These are phyloP conservation scores for Acestrorhynchus altus DNA, from an alignment of 2,797 vertebrate species.

Conservation along the genomic window DNA sequence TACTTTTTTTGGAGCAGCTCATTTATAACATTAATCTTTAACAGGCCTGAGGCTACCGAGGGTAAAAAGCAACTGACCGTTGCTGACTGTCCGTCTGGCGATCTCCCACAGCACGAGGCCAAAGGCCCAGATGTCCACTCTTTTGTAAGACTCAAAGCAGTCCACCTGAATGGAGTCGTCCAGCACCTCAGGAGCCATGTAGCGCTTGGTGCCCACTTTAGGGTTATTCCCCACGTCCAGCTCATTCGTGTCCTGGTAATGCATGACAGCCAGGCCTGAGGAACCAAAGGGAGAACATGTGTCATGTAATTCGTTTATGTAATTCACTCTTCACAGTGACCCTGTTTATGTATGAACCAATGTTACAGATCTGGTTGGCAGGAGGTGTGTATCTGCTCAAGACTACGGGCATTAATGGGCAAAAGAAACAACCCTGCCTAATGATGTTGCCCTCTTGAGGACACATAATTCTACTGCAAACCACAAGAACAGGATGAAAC, in stretches of 20 bases:
- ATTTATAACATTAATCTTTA: neutral
- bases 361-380: too few relatives aligned
- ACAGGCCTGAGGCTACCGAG: neutral
- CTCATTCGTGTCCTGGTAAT: conserved; percentile 97
- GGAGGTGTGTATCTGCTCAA: too few relatives aligned
- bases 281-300: neutral
- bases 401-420: too few relatives aligned
- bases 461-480: neutral
- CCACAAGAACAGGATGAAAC: neutral
- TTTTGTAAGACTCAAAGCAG: conserved; percentile 96
- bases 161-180: conserved; percentile 96
- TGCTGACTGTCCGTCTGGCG: conserved; percentile 94
- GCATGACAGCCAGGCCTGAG: conserved; percentile 94
- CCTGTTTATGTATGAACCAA: too few relatives aligned
- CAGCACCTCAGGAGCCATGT: conserved; percentile 97
- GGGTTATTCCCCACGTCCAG: conserved; percentile 96
- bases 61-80: conserved; percentile 78
- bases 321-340: neutral
- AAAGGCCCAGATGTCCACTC: conserved; percentile 97
- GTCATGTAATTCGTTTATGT: neutral
- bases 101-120: conserved; percentile 97
- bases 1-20: neutral
- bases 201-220: conserved; percentile 96
- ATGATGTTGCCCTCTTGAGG: conserved; percentile 24
- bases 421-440: too few relatives aligned